phyloP scores from a whole-genome alignment of 2,888 invertebrate genomes.

The Hipparchia sbordonii region DNA sequence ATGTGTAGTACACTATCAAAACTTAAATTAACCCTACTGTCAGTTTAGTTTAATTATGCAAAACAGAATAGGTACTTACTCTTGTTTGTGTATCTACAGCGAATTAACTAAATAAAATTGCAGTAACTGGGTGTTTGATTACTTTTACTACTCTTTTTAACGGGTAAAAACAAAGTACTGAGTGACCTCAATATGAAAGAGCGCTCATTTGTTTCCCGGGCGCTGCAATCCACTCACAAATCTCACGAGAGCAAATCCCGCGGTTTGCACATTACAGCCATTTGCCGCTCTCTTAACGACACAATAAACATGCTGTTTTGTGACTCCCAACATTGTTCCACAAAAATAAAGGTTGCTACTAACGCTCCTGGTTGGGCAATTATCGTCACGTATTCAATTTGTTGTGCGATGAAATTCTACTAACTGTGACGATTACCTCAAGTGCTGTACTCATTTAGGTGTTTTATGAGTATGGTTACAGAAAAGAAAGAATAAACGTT shows the following conservation, averaged over 20 bases:
- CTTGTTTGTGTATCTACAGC: neutral
- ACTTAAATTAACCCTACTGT: too few relatives aligned
- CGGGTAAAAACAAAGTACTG: slow-evolving; percentile 12
- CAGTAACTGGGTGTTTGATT: neutral
- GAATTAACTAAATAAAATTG: neutral
- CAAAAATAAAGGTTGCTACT: slow-evolving; percentile 21
- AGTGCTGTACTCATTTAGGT: neutral
- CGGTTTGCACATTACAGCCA: slow-evolving; percentile 58
- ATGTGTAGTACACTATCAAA: too few relatives aligned
- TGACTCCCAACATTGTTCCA: slow-evolving; percentile 28
- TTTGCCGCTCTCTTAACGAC: slow-evolving; percentile 39
- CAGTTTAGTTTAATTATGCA: too few relatives aligned
- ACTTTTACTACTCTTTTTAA: neutral
- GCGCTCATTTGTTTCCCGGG: slow-evolving; percentile 38
- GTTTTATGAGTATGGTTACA: neutral
- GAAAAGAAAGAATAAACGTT: too few relatives aligned
- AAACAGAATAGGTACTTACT: too few relatives aligned
- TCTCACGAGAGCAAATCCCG: slow-evolving; percentile 47
- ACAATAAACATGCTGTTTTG: slow-evolving; percentile 37
- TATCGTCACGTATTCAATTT: slow-evolving; percentile 20
- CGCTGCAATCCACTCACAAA: slow-evolving; percentile 52
- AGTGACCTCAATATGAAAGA: slow-evolving; percentile 25
- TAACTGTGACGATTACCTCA: slow-evolving; percentile 19
- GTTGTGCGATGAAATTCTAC: slow-evolving; percentile 11
- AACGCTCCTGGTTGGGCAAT: slow-evolving; percentile 11